These are phyloP conservation scores for Callyntrura sp. DNA, from an alignment of 2,888 invertebrate genomes.

Conservation along the genomic window DNA sequence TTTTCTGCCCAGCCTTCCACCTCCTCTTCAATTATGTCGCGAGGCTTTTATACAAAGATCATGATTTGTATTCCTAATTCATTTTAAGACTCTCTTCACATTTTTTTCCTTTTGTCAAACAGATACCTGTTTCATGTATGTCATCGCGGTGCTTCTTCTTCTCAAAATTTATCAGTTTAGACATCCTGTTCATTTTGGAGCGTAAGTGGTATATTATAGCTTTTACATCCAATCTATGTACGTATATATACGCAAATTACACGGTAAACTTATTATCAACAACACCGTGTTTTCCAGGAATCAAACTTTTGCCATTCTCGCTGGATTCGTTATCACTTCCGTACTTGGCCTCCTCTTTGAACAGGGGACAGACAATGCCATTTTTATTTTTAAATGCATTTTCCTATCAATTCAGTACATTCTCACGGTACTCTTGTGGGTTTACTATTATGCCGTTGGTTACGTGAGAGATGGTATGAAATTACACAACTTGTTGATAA, in stretches of 20 bases:
- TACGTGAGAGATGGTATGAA: constrained; percentile 77
- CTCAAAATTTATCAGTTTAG: constrained; percentile 87
- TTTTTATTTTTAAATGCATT: constrained; percentile 74
- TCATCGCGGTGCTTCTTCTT: constrained; percentile 87
- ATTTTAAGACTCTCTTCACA: not conserved
- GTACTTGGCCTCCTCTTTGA: constrained; percentile 82
- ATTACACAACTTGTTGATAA: too few species aligned
- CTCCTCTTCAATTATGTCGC: too few species aligned
- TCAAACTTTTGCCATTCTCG: constrained; percentile 81
- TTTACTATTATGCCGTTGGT: constrained; percentile 82
- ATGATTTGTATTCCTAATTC: not conserved
- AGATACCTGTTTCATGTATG: constrained; percentile 88
- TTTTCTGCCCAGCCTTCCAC: not conserved
- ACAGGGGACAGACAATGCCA: constrained; percentile 69
- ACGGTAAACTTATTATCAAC: too few species aligned
- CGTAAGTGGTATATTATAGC: constrained; percentile 67
- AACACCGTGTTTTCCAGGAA: constrained; percentile 76
- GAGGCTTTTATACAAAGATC: constrained; percentile 27
- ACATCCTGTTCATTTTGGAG: constrained; percentile 81
- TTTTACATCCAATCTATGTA: too few species aligned
- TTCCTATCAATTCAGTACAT: constrained; percentile 80
- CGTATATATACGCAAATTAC: too few species aligned
- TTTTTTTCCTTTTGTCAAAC: constrained; percentile 67
- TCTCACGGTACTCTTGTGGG: constrained; percentile 62
- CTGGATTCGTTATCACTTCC: constrained; percentile 78